Conservation (phyloP, 2,888 invertebrate species). For the Perizoma affinitatum region DNA sequence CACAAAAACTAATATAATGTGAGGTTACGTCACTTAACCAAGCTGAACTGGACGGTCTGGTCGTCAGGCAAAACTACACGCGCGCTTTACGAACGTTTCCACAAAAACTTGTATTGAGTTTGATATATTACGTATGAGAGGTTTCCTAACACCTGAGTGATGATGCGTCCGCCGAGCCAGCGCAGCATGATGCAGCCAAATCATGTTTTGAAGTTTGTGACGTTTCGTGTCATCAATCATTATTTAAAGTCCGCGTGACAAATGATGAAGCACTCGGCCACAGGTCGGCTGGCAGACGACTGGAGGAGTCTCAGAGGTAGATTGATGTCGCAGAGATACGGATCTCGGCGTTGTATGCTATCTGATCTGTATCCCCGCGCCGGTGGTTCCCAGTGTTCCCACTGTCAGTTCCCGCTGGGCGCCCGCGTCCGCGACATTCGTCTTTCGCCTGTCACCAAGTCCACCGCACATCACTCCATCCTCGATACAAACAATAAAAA, state of each 20-base stretch:
- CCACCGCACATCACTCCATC: conserved; percentile 30
- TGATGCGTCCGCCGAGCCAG: conserved; percentile 17
- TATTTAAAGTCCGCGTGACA: conserved; percentile 52
- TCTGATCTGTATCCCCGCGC: conserved; percentile 28
- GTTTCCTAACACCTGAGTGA: conserved; percentile 14
- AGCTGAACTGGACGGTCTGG: too few species aligned
- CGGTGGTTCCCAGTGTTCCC: conserved; percentile 38
- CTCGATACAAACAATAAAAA: conserved; percentile 25
- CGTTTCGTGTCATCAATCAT: conserved; percentile 44
- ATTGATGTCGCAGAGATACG: conserved; percentile 70
- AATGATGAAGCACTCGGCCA: conserved; percentile 44
- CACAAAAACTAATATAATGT: too few species aligned
- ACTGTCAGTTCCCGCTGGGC: conserved; percentile 9
- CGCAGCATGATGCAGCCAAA: conserved; percentile 42
- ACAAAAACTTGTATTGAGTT: too few species aligned
- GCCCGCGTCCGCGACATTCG: conserved; percentile 50
- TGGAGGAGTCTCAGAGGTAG: conserved; percentile 40
- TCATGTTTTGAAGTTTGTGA: conserved; percentile 33
- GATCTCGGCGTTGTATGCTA: conserved; percentile 48
- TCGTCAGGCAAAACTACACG: too few species aligned
- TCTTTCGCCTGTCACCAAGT: conserved; percentile 69
- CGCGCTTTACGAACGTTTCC: too few species aligned
- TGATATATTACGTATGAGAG: too few species aligned
- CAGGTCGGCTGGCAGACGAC: conserved; percentile 7
- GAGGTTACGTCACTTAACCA: too few species aligned